Evolutionary conservation across 2,888 invertebrate species (phyloP), one percentile per base, ranked within the genome.

Genomic region (Phytoseiulus persimilis): DNA sequence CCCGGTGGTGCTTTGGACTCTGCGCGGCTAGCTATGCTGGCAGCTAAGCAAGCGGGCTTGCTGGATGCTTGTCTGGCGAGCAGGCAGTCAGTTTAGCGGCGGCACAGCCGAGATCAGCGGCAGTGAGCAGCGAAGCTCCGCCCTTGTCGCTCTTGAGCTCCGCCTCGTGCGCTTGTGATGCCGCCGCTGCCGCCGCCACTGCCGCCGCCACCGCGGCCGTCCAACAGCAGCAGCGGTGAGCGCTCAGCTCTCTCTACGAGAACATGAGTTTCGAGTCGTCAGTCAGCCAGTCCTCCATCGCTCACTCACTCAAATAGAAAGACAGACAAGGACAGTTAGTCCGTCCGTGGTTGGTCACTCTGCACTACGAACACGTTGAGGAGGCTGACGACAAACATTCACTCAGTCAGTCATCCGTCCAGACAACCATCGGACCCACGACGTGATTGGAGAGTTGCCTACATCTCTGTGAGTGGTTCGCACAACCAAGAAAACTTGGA

Each of bases 321-420:
- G 65, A 65, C 65, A 65, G 65, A 18, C 65, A 65, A 65, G 65
- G 65, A 65, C 65, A 65, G 65, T 65, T 65, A 65, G 65, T 65
- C 65, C 65, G 65, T 65, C 65, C 65, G 65, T 39, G 39, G 39
- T 39, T 39, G 39, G 28, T 65, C 65, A 65, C 65, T 65, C 65
- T 65, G 18, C 65, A 65, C 11, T 65, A 65, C 65, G 65, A 65
- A 65, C 65, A 65, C 65, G 65, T 65, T 18, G 18, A 65, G 65
- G 65, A 65, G 65, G 65, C 14, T 14, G 65, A 14, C 46, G 46
- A 83, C 84, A 84, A 33, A 11, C 84, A 84, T 6, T 84, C 84
- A 84, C 18, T 84, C 6, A 84, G 1, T 84, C 84, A 23, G 84
- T 84, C 84, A n/a, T 87, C 87, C 23, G 87, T 87, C 87, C 1